These are phyloP conservation scores for Gymnorhina tibicen DNA, from an alignment of 2,113 vertebrate species.

Conservation along the genomic window DNA sequence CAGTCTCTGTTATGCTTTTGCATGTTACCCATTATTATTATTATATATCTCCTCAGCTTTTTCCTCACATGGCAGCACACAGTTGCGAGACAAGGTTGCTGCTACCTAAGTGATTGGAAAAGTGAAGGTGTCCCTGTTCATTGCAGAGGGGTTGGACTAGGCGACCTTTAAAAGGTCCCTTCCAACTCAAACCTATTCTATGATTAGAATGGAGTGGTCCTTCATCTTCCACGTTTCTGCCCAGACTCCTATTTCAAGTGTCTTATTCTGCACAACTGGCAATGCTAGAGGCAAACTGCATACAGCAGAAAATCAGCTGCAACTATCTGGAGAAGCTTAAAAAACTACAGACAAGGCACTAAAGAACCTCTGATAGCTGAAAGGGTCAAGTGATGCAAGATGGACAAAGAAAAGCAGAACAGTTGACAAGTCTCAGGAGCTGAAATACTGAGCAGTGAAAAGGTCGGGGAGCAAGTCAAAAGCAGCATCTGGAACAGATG, in stretches of 20 bases:
- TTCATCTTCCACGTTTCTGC: not conserved
- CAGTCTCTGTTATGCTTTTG: not conserved
- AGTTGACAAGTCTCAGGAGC: not conserved
- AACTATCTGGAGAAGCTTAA: not conserved
- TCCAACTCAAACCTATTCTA: not conserved
- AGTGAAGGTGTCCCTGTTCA: not conserved
- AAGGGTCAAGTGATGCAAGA: not conserved
- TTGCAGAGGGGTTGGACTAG: not conserved
- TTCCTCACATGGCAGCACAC: not conserved
- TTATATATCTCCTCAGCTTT: not conserved
- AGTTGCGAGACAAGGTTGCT: not conserved
- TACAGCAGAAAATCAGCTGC: not conserved
- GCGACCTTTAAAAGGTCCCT: not conserved
- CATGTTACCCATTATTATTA: not conserved
- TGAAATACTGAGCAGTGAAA: slow-evolving; percentile 1
- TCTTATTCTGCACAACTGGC: not conserved
- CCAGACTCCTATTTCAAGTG: not conserved
- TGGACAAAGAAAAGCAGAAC: not conserved
- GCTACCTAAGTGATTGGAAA: rapidly evolving
- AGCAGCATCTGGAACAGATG: not conserved
- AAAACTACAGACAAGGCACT: not conserved
- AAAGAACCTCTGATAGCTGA: not conserved
- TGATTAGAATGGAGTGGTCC: not conserved
- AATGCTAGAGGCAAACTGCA: not conserved
- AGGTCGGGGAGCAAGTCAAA: slow-evolving; percentile 13